phyloP scores from a whole-genome alignment of 2,113 vertebrate genomes.

The Alethe castanea region DNA sequence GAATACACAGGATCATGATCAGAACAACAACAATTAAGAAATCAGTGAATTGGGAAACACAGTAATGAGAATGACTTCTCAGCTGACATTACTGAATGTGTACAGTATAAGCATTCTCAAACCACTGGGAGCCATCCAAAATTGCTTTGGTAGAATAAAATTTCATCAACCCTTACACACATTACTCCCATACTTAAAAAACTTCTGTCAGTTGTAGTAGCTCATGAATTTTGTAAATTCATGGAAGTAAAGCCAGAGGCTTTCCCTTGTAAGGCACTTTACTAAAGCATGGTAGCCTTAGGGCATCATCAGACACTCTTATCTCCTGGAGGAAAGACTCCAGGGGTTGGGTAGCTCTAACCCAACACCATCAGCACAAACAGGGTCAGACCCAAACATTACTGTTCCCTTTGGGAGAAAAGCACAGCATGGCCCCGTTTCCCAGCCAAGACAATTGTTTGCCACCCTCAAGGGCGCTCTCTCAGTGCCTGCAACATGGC shows the following conservation, averaged over 20 bases:
- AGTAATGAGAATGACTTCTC: background rate
- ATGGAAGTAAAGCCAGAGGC: background rate
- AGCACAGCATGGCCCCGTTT: background rate
- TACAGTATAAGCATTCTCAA: background rate
- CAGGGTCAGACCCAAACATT: background rate
- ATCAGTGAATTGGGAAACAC: background rate
- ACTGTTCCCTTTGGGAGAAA: background rate
- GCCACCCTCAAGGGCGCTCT: background rate
- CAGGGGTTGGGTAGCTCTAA: background rate
- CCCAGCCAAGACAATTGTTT: background rate
- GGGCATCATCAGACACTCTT: background rate
- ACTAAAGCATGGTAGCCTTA: background rate
- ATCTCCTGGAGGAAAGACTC: background rate
- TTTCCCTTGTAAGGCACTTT: background rate
- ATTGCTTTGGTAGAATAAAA: background rate
- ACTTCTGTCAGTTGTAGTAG: background rate
- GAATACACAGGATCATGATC: background rate
- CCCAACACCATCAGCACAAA: background rate
- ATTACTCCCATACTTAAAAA: background rate
- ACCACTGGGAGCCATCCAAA: background rate
- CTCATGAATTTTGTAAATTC: background rate
- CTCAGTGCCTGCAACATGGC: background rate
- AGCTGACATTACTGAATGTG: fast-evolving
- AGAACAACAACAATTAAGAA: background rate
- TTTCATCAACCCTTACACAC: background rate